phyloP scores from a whole-genome alignment of 2,888 invertebrate species.

The Noctua fimbriata region DNA sequence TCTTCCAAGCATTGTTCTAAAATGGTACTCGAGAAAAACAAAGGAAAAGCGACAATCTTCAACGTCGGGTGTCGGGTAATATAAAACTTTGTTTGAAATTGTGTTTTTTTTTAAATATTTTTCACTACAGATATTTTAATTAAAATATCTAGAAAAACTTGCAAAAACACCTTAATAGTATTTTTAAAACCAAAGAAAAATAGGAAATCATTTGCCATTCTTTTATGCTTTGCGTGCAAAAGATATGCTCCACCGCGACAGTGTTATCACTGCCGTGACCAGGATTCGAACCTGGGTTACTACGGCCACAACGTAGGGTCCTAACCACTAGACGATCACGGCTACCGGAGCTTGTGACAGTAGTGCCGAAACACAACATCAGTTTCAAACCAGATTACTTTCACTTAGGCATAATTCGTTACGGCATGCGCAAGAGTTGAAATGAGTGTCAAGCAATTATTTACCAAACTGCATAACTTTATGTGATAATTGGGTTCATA shows the following conservation, averaged over 20 bases:
- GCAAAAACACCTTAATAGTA: not conserved
- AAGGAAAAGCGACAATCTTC: conserved; percentile 11
- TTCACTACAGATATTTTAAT: not conserved
- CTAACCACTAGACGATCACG: conserved; percentile 93
- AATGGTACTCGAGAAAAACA: conserved; percentile 36
- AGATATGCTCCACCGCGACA: conserved; percentile 77
- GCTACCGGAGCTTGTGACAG: conserved; percentile 73
- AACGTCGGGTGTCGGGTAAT: not conserved
- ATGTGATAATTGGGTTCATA: not conserved
- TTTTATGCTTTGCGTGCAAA: conserved; percentile 38
- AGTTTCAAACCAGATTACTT: conserved; percentile 36
- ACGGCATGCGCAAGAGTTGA: conserved; percentile 34
- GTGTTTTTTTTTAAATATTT: not conserved
- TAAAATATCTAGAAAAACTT: not conserved
- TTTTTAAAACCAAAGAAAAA: not conserved
- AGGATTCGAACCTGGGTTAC: conserved; percentile 93
- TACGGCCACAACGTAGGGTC: conserved; percentile 93
- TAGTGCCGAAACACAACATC: conserved; percentile 7
- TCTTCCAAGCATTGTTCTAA: conserved; percentile 43
- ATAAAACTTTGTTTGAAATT: not conserved
- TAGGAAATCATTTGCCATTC: not conserved
- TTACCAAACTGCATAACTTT: not conserved
- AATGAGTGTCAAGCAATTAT: conserved; percentile 7
- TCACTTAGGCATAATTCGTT: conserved; percentile 42
- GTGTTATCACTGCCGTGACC: conserved; percentile 81